Evolutionary conservation across 2,888 invertebrate species (phyloP).

Genomic region (Catocala nupta): DNA sequence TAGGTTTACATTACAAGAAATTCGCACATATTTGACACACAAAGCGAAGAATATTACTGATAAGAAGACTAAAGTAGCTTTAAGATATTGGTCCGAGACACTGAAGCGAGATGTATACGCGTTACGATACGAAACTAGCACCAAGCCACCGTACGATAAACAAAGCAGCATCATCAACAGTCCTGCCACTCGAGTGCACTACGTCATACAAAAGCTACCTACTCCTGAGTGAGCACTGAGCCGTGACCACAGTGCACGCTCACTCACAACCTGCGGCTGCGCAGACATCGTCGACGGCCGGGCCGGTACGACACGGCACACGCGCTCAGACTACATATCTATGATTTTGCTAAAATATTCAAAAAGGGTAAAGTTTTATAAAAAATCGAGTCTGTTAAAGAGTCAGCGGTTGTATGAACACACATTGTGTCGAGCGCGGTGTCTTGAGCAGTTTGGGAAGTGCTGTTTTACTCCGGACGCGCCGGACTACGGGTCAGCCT

Average conservation of each 20-base stretch:
- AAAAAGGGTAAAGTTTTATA: constrained; percentile 80
- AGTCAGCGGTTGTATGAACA: constrained; percentile 67
- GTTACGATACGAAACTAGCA: constrained; percentile 79
- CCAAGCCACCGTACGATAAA: constrained; percentile 83
- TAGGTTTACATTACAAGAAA: constrained; percentile 83
- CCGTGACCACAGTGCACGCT: constrained; percentile 6
- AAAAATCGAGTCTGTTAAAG: constrained; percentile 75
- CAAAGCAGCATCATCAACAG: constrained; percentile 65
- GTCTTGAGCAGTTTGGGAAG: constrained; percentile 68
- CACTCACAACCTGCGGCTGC: constrained; percentile 57
- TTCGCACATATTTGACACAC: constrained; percentile 87
- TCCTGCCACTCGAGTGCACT: constrained; percentile 49
- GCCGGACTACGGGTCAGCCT: constrained; percentile 76
- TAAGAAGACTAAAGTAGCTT: constrained; percentile 79
- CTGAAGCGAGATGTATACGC: constrained; percentile 82
- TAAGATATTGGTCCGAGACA: constrained; percentile 86
- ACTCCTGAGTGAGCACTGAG: constrained; percentile 27
- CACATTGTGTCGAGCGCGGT: constrained; percentile 58
- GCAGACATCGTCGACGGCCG: too few relatives aligned
- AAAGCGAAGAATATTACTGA: constrained; percentile 84
- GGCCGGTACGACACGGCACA: constrained; percentile 31
- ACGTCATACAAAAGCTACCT: constrained; percentile 75
- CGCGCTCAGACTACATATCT: constrained; percentile 66
- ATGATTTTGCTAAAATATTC: constrained; percentile 74
- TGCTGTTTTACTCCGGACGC: constrained; percentile 64